Percentiles rank a stretch among this genome's conserved stretches.
Evolutionary conservation across 2,113 vertebrate genomes (phyloP).

Genomic region (Blennius ocellaris): DNA sequence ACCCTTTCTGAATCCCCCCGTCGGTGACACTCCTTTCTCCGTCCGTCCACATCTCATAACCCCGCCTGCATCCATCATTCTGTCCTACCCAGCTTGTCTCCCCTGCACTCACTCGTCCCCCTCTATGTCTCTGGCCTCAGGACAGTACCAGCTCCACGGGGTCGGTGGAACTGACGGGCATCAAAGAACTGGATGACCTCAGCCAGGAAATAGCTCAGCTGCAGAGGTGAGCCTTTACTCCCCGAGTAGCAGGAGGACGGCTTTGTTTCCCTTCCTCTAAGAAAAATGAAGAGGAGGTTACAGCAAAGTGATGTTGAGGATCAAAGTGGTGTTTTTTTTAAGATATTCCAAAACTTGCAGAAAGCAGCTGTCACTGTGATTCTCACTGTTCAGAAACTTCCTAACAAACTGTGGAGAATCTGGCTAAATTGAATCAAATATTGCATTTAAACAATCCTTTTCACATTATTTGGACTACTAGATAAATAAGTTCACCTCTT

Average conservation of each 20-base stretch:
- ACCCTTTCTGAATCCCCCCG: background rate
- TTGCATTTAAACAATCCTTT: background rate
- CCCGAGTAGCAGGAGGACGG: conserved; percentile 45
- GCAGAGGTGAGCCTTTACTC: conserved; percentile 87
- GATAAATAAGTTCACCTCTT: background rate
- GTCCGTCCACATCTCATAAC: background rate
- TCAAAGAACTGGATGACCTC: conserved; percentile 95
- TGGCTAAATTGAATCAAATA: background rate
- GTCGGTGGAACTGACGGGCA: conserved; percentile 90
- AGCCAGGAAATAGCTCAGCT: conserved; percentile 95
- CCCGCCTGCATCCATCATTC: background rate
- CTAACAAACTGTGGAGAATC: background rate
- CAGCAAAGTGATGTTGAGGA: conserved; percentile 24
- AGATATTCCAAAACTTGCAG: conserved; percentile 8
- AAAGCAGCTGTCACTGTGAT: background rate
- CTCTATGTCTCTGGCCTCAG: conserved; percentile 77
- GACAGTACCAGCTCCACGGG: conserved; percentile 86
- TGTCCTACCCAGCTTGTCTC: background rate
- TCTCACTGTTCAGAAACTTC: background rate
- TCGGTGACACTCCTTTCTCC: background rate
- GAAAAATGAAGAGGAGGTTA: conserved; percentile 9
- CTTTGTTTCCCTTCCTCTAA: conserved; percentile 65
- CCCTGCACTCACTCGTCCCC: conserved; percentile 12
- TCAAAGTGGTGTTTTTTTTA: conserved; percentile 28
- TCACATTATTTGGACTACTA: background rate